phyloP scores from a whole-genome alignment of 2,888 invertebrate species.

The Parnassius mnemosyne region DNA sequence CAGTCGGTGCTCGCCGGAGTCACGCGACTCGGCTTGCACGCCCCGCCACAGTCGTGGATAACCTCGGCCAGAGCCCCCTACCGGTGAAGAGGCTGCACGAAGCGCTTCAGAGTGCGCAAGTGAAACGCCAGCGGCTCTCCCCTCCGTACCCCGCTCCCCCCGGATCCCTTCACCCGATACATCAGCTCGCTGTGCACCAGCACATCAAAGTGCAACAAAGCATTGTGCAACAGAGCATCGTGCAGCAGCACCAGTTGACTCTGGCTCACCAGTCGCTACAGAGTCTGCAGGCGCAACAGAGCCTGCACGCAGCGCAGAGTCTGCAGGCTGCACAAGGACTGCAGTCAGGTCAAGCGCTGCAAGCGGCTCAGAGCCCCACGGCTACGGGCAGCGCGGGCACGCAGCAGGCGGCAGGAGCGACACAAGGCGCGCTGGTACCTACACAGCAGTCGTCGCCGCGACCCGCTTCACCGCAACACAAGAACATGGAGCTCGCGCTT shows the following conservation, averaged over 20 bases:
- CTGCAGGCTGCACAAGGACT: constrained; percentile 46
- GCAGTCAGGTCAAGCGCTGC: constrained; percentile 59
- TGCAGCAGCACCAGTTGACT: constrained; percentile 74
- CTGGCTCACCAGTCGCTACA: constrained; percentile 73
- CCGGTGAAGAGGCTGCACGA: constrained; percentile 82
- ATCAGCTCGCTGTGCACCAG: constrained; percentile 73
- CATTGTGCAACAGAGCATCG: constrained; percentile 74
- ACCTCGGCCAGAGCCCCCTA: constrained; percentile 78
- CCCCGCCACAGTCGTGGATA: constrained; percentile 79
- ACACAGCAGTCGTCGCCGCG: constrained; percentile 73
- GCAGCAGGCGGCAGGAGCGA: constrained; percentile 54
- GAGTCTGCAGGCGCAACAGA: constrained; percentile 63
- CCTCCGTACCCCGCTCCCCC: constrained; percentile 79
- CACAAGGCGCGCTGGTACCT: constrained; percentile 70
- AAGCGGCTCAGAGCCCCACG: constrained; percentile 43
- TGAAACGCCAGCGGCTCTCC: constrained; percentile 83
- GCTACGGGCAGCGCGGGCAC: constrained; percentile 58
- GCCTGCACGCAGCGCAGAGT: constrained; percentile 51
- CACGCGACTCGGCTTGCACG: constrained; percentile 78
- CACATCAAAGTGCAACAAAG: constrained; percentile 75
- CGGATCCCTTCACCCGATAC: constrained; percentile 67
- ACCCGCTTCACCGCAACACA: constrained; percentile 67
- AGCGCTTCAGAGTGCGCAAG: constrained; percentile 81
- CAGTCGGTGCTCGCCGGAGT: constrained; percentile 79
- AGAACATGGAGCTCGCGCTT: constrained; percentile 85